Base-by-base conservation (phyloP, 2,888 invertebrate genomes). In the Caenorhabditis plicata region DNA sequence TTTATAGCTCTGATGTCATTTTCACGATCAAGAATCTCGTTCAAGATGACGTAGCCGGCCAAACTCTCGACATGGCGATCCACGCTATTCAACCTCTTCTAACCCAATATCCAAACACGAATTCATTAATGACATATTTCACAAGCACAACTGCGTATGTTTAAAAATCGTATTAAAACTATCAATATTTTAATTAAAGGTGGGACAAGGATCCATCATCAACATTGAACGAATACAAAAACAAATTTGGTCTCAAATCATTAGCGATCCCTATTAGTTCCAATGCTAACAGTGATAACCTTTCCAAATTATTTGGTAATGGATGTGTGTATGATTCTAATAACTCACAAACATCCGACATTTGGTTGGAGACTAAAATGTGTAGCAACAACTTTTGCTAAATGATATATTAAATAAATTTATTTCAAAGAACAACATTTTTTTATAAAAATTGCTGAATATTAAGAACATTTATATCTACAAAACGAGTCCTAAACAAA, bases 121-220 rank as follows among this genome's bases (percentile, higher is more conserved):
- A 68, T 27, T 57, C 48, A 27, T 23, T 68, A 8, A 39, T 68
- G 4, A 63, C 58, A 33, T 71, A 71, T 39, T 62, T 71, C 47
- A 63, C 68, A 19, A 60, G 61, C 29, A 71, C 56, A 19, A 66
- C 68, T 23, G 61, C 60, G n/a, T n/a, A n/a, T n/a, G n/a, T n/a
- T n/a, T n/a, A n/a, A n/a, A n/a, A n/a, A n/a, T n/a, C n/a, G n/a
- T n/a, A n/a, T n/a, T n/a, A n/a, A n/a, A n/a, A n/a, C n/a, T n/a
- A n/a, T n/a, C n/a, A n/a, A n/a, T n/a, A n/a, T n/a, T n/a, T n/a
- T n/a, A n/a, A n/a, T n/a, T n/a, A n/a, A n/a, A n/a, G n/a, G 27
- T 67, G 58, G 47, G 67, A 67, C 32, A 33, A 41, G 25, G 56
- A 52, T 15, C 71, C 57, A 23, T 52, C 39, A 19, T 31, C 46